A percentile compares a stretch with the other conserved stretches of the same genome.
These are phyloP conservation scores for Drosophila ohnishii DNA, from an alignment of 1,140 invertebrate species.

Conservation along the genomic window DNA sequence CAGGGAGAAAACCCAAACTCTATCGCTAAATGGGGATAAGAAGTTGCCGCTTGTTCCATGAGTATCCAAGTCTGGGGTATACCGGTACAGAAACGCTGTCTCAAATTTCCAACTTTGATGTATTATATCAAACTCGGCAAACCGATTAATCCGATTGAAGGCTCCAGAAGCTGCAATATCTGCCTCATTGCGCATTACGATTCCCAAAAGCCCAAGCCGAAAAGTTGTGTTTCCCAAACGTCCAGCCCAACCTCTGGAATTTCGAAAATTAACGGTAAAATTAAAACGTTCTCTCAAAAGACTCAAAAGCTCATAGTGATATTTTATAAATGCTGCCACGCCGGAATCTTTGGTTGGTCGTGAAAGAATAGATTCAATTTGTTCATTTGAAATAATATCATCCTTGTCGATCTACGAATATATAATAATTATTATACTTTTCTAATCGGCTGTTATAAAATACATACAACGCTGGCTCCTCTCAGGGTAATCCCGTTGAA, in stretches of 20 bases:
- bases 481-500: conserved; percentile 64
- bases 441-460: not conserved
- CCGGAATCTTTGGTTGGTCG: conserved; percentile 63
- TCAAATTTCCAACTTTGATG: conserved; percentile 81
- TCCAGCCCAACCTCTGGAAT: conserved; percentile 79
- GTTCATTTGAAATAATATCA: conserved; percentile 60
- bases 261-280: conserved; percentile 75
- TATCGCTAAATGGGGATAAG: conserved; percentile 65
- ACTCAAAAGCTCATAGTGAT: conserved; percentile 67
- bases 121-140: conserved; percentile 75
- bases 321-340: conserved; percentile 74
- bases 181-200: conserved; percentile 73
- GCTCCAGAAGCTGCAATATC: conserved; percentile 74
- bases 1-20: conserved; percentile 62
- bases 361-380: conserved; percentile 64
- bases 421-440: not conserved
- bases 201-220: conserved; percentile 70
- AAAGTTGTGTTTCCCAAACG: conserved; percentile 66
- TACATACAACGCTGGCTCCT: conserved; percentile 70
- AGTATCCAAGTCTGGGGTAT: conserved; percentile 67
- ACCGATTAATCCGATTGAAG: conserved; percentile 74
- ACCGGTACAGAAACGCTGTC: conserved; percentile 72
- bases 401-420: conserved; percentile 69
- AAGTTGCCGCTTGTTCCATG: conserved; percentile 70
- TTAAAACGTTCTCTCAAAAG: conserved; percentile 70